Conservation (phyloP, 2,113 vertebrate genomes). For the Carassius gibelio region DNA sequence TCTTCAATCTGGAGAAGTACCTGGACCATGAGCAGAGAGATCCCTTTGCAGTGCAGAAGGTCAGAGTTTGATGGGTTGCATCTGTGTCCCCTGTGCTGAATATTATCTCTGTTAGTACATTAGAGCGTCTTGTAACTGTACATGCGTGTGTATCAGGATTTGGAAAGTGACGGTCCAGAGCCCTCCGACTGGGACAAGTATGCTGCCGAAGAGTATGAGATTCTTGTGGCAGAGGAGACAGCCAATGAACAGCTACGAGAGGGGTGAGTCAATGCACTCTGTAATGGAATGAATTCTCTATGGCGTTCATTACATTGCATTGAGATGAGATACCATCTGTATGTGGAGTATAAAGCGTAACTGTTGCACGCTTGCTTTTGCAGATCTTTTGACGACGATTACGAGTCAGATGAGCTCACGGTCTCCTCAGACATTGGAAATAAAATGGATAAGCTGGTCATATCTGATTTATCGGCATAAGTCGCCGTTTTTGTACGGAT, state of each 20-base stretch:
- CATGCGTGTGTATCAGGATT: conserved; percentile 77
- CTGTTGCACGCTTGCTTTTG: conserved; percentile 59
- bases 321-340: background rate
- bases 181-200: conserved; percentile 98
- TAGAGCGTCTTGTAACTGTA: conserved; percentile 35
- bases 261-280: conserved; percentile 74
- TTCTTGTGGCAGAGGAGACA: conserved; percentile 95
- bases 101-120: background rate
- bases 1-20: conserved; percentile 98
- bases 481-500: conserved; percentile 56
- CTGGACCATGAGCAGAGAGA: conserved; percentile 99
- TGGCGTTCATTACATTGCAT: background rate
- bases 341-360: background rate
- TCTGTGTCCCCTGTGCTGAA: background rate
- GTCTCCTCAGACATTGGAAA: conserved; percentile 85
- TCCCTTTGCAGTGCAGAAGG: conserved; percentile 98
- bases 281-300: background rate
- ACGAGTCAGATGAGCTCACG: conserved; percentile 88
- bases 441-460: conserved; percentile 88
- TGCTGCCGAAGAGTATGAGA: conserved; percentile 95
- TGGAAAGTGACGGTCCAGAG: conserved; percentile 90
- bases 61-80: conserved; percentile 60
- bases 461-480: conserved; percentile 85
- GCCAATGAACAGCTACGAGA: conserved; percentile 93
- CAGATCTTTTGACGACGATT: conserved; percentile 96